These are phyloP conservation scores for Bombyx mandarina DNA, from an alignment of 1,140 invertebrate genomes.

Conservation along the genomic window DNA sequence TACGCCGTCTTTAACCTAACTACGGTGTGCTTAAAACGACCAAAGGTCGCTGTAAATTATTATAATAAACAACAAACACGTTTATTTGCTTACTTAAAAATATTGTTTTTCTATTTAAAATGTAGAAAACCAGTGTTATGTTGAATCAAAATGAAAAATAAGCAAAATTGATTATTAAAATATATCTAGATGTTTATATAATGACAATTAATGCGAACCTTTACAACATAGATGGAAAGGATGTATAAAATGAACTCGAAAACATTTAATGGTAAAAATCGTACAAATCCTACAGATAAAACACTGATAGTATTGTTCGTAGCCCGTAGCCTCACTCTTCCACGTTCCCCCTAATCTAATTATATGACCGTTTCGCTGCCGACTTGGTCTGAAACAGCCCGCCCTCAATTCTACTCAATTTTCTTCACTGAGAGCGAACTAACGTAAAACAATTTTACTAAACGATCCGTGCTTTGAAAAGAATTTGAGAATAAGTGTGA, in stretches of 20 bases:
- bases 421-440: conserved; percentile 25
- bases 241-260: conserved; percentile 16
- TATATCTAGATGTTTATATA: too few species aligned
- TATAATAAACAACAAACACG: too few species aligned
- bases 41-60: neutral
- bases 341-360: conserved; percentile 61
- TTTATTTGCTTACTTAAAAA: too few species aligned
- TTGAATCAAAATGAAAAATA: too few species aligned
- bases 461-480: conserved; percentile 22
- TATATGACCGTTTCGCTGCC: conserved; percentile 55
- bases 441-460: conserved; percentile 38
- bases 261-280: conserved; percentile 29
- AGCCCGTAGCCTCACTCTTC: conserved; percentile 34
- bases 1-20: conserved; percentile 37
- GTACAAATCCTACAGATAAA: conserved; percentile 44
- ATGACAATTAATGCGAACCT: too few species aligned
- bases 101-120: too few species aligned
- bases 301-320: conserved; percentile 11
- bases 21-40: conserved; percentile 4
- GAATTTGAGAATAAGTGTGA: too few species aligned
- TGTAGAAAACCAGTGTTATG: too few species aligned
- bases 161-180: too few species aligned
- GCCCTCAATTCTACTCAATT: conserved; percentile 29
- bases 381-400: conserved; percentile 32
- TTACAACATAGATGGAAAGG: conserved; percentile 4